phyloP scores from a whole-genome alignment of 2,888 invertebrate genomes.

The Argyra leucocephala region DNA sequence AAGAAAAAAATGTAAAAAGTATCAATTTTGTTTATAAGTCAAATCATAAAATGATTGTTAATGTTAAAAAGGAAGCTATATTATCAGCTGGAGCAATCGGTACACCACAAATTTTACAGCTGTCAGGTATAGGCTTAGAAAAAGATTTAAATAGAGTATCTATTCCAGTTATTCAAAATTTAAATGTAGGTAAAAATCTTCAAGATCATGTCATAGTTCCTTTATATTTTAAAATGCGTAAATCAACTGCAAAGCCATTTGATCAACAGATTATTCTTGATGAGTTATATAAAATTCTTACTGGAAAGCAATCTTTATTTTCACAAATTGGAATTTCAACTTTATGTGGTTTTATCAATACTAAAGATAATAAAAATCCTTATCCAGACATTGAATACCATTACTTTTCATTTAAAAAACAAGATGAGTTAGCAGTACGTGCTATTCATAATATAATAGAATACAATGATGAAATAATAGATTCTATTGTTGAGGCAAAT shows the following conservation, averaged over 20 bases:
- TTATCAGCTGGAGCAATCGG: conserved; percentile 36
- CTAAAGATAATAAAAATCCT: conserved; percentile 35
- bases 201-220: conserved; percentile 63
- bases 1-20: conserved; percentile 41
- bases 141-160: conserved; percentile 22
- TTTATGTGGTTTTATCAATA: conserved; percentile 48
- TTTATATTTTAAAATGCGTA: conserved; percentile 35
- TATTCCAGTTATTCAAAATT: conserved; percentile 26
- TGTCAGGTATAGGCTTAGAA: conserved; percentile 30
- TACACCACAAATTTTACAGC: conserved; percentile 34
- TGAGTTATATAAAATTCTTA: conserved; percentile 39
- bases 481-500: conserved; percentile 21
- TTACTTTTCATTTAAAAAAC: conserved; percentile 35
- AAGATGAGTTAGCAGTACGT: conserved; percentile 1
- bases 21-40: conserved; percentile 43
- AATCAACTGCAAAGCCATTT: conserved; percentile 14
- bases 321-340: conserved; percentile 35
- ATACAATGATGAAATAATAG: conserved; percentile 13
- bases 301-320: conserved; percentile 22
- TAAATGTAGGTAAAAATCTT: conserved; percentile 58
- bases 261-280: conserved; percentile 21
- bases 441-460: not conserved
- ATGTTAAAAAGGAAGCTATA: conserved; percentile 26
- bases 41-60: conserved; percentile 20
- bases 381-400: conserved; percentile 45